Evolutionary conservation across 2,888 invertebrate genomes (phyloP).

Genomic region (Masnerella sp.): DNA sequence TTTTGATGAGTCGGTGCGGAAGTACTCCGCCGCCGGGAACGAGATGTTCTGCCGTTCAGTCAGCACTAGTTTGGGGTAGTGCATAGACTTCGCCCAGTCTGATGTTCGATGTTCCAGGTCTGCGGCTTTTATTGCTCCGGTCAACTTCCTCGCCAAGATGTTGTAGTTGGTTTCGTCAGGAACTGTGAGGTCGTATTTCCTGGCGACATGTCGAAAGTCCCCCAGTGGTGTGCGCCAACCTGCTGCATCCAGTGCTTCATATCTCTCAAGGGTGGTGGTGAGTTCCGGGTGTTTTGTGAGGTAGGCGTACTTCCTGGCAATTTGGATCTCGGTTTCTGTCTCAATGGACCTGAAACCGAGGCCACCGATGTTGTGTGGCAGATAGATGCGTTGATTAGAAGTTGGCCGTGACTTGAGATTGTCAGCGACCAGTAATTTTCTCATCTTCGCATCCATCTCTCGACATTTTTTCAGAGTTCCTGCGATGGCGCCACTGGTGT

Average conservation of each 20-base stretch:
- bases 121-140: background rate
- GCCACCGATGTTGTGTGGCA: conserved; percentile 25
- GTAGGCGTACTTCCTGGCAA: conserved; percentile 8
- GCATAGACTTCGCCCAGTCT: conserved; percentile 4
- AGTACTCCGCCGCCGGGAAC: background rate
- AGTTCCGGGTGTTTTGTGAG: conserved; percentile 1
- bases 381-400: conserved; percentile 7
- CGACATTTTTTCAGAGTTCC: conserved; percentile 16
- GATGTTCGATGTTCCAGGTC: too few relatives aligned
- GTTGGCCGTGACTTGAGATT: conserved; percentile 13
- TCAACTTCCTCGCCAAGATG: background rate
- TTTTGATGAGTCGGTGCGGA: background rate
- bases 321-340: conserved; percentile 15
- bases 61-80: background rate
- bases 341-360: conserved; percentile 16
- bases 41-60: background rate
- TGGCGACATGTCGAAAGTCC: background rate
- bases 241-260: background rate
- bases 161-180: background rate
- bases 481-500: background rate
- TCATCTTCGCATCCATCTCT: conserved; percentile 1
- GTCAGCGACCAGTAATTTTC: conserved; percentile 6
- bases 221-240: background rate
- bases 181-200: background rate
- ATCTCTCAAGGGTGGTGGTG: background rate